Conservation (phyloP, 2,797 vertebrate genomes). For the Thamnophis elegans region DNA sequence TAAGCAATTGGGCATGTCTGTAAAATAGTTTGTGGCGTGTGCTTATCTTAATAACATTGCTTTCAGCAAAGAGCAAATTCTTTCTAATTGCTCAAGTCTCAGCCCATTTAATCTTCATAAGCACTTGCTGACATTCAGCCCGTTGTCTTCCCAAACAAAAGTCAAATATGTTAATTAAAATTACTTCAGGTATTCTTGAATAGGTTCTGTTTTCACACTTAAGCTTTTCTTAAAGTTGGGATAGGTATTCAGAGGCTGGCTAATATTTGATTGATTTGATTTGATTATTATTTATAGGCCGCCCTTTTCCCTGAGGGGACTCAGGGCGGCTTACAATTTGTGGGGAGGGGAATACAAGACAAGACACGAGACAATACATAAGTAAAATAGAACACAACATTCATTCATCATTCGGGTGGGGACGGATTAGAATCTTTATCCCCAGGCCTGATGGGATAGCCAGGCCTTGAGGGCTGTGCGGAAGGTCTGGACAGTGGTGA, state of each 20-base stretch:
- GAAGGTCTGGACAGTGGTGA: too few relatives aligned
- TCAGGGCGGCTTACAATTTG: too few relatives aligned
- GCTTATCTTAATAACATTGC: slow-evolving; percentile 36
- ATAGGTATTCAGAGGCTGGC: background rate
- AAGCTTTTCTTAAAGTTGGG: background rate
- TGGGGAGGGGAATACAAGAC: too few relatives aligned
- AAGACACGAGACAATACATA: too few relatives aligned
- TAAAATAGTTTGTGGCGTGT: background rate
- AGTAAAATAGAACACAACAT: too few relatives aligned
- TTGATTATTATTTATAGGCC: too few relatives aligned
- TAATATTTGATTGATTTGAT: too few relatives aligned
- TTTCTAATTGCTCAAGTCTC: background rate
- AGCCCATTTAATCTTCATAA: slow-evolving; percentile 26
- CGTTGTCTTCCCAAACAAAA: slow-evolving; percentile 24
- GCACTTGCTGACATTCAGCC: background rate
- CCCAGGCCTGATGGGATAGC: too few relatives aligned
- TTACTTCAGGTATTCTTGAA: background rate
- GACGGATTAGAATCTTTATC: too few relatives aligned
- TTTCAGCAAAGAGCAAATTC: slow-evolving; percentile 19
- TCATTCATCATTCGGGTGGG: too few relatives aligned
- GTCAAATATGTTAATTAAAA: slow-evolving; percentile 27
- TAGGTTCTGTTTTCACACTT: slow-evolving; percentile 8
- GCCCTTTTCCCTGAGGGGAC: too few relatives aligned
- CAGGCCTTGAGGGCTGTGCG: too few relatives aligned
- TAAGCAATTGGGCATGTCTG: slow-evolving; percentile 22